Evolutionary conservation across 2,113 vertebrate species (phyloP).

Genomic region (Beaufortia kweichowensis): DNA sequence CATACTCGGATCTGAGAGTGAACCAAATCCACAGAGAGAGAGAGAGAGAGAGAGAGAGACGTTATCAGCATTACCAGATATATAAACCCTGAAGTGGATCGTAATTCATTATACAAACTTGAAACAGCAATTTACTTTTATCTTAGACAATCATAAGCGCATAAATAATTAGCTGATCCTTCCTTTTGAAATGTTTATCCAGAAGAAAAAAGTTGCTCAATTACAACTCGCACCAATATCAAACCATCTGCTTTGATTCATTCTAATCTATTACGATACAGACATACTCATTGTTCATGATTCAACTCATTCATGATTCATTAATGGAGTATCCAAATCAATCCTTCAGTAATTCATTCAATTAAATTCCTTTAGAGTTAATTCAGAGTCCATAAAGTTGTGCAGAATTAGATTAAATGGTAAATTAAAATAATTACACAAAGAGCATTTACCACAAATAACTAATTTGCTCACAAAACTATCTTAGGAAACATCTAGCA

Average conservation of each 20-base stretch:
- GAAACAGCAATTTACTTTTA: slow-evolving; percentile 37
- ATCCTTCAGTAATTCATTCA: slow-evolving; percentile 34
- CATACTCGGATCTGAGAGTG: slow-evolving; percentile 79
- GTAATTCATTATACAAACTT: slow-evolving; percentile 30
- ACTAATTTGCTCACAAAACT: slow-evolving; percentile 22
- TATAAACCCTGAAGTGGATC: slow-evolving; percentile 32
- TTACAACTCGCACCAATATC: background rate
- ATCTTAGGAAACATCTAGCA: slow-evolving; percentile 16
- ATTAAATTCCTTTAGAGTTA: slow-evolving; percentile 33
- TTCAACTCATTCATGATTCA: slow-evolving; percentile 9
- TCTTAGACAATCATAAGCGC: slow-evolving; percentile 34
- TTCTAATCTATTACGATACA: slow-evolving; percentile 14
- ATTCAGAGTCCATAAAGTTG: slow-evolving; percentile 11
- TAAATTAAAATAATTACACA: slow-evolving; percentile 1
- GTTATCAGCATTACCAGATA: slow-evolving; percentile 20
- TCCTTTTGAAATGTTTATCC: slow-evolving; percentile 33
- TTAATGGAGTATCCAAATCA: slow-evolving; percentile 25
- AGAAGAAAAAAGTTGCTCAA: background rate
- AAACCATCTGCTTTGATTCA: slow-evolving; percentile 30
- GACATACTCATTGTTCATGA: slow-evolving; percentile 10
- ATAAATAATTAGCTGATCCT: slow-evolving; percentile 23
- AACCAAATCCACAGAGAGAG: slow-evolving; percentile 77
- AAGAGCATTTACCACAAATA: slow-evolving; percentile 22
- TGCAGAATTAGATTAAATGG: slow-evolving; percentile 34
- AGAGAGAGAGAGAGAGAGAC: background rate